These are phyloP conservation scores for Calidris pugnax DNA, from an alignment of 2,113 vertebrate species.

Conservation along the genomic window DNA sequence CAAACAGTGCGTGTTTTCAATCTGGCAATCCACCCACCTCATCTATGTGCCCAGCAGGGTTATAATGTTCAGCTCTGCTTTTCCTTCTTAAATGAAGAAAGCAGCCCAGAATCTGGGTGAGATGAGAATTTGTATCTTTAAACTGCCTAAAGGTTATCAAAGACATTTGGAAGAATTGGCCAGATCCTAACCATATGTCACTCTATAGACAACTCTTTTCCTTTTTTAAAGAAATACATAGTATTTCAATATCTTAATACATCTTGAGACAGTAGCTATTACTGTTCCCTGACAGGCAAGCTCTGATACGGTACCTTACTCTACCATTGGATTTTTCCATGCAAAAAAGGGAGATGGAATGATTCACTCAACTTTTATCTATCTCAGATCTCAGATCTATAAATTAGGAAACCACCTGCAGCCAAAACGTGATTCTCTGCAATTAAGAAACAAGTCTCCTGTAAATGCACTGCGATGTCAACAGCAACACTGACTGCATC, in stretches of 20 bases:
- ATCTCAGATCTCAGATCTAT: not conserved
- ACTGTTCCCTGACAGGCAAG: not conserved
- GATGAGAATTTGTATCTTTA: not conserved
- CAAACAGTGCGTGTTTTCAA: not conserved
- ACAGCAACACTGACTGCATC: not conserved
- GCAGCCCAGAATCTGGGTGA: not conserved
- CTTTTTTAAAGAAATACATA: not conserved
- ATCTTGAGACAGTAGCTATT: not conserved
- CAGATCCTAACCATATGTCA: not conserved
- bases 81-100: not conserved
- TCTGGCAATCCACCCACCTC: not conserved
- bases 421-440: not conserved
- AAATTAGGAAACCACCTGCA: not conserved
- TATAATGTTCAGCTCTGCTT: not conserved
- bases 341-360: not conserved
- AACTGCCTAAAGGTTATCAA: not conserved
- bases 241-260: too few relatives aligned
- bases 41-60: not conserved
- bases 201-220: not conserved
- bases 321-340: not conserved
- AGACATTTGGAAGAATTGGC: not conserved
- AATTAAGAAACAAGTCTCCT: not conserved
- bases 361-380: not conserved
- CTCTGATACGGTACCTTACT: not conserved
- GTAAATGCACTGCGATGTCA: not conserved